phyloP scores from a whole-genome alignment of 2,113 vertebrate genomes.

The Oreocharis arfaki region DNA sequence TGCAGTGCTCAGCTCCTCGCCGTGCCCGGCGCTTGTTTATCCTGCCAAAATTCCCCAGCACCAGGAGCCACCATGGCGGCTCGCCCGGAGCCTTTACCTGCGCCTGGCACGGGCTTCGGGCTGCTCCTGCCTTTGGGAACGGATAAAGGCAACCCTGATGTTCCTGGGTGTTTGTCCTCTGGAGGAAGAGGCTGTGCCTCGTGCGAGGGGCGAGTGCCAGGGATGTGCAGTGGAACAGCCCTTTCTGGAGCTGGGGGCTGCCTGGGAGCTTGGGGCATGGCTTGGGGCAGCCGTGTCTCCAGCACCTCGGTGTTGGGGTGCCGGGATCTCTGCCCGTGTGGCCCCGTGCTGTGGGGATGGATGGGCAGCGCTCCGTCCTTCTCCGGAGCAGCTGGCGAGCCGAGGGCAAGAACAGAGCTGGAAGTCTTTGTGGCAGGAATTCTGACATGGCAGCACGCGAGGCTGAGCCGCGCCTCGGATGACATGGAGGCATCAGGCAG shows the following conservation, averaged over 20 bases:
- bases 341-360: background rate
- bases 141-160: rapidly evolving
- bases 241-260: background rate
- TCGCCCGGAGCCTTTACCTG: background rate
- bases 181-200: background rate
- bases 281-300: background rate
- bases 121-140: background rate
- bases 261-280: background rate
- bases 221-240: background rate
- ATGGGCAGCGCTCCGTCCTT: background rate
- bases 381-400: background rate
- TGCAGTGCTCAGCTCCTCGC: background rate
- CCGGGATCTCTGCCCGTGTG: rapidly evolving
- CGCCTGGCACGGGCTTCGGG: background rate
- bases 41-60: background rate
- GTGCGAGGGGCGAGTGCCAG: background rate
- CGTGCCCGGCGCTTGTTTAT: background rate
- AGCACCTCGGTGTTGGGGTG: rapidly evolving
- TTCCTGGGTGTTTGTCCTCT: background rate
- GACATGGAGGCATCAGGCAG: background rate
- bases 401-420: background rate
- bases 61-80: background rate
- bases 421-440: conserved; percentile 17
- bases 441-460: background rate
- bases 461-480: background rate